Conservation (phyloP, 2,113 vertebrate genomes). For the Melanerpes formicivorus region DNA sequence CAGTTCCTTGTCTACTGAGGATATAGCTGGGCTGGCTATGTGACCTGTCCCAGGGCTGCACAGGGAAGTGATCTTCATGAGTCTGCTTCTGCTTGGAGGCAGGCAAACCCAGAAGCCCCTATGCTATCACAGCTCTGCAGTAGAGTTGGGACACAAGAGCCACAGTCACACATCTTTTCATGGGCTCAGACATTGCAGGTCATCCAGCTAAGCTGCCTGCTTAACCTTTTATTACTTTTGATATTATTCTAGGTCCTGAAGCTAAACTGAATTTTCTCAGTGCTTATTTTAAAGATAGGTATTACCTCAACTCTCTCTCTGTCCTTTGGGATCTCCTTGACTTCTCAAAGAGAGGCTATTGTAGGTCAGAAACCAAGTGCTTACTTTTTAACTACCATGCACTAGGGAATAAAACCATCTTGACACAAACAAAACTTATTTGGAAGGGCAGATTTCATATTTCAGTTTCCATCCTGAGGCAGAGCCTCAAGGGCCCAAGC, state of each 20-base stretch:
- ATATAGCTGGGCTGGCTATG: fast-evolving
- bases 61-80: neutral
- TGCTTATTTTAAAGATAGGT: neutral
- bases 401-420: neutral
- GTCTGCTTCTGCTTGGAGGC: neutral
- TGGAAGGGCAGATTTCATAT: neutral
- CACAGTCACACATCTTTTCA: fast-evolving
- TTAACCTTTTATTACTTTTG: neutral
- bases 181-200: neutral
- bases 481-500: neutral
- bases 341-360: neutral
- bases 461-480: neutral
- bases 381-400: neutral
- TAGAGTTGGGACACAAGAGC: neutral
- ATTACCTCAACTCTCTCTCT: neutral
- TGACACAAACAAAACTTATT: neutral
- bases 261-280: neutral
- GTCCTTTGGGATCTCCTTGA: neutral
- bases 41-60: neutral
- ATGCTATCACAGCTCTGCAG: neutral
- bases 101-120: neutral
- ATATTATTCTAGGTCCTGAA: neutral
- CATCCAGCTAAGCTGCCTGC: neutral
- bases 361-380: neutral
- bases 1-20: neutral